Evolutionary conservation across 2,888 invertebrate species (phyloP).

Genomic region (Allolobophora icterica): DNA sequence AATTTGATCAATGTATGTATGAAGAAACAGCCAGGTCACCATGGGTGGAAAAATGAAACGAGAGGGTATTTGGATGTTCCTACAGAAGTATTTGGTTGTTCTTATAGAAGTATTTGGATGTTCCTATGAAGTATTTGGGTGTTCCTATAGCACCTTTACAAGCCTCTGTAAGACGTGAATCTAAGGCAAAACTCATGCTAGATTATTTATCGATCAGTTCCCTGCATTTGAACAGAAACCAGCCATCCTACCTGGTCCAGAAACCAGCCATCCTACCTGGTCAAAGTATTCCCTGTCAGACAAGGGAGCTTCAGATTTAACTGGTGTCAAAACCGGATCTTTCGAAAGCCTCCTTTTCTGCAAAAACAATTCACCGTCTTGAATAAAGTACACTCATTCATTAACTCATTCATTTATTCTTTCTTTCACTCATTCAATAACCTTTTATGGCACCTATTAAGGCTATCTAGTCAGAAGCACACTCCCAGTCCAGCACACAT

Average conservation of each 20-base stretch:
- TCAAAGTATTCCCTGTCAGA: conserved; percentile 20
- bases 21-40: too few relatives aligned
- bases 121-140: too few relatives aligned
- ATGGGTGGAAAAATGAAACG: too few relatives aligned
- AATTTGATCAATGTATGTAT: too few relatives aligned
- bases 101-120: too few relatives aligned
- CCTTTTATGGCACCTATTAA: too few relatives aligned
- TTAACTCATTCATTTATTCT: background rate
- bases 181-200: too few relatives aligned
- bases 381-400: background rate
- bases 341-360: conserved; percentile 18
- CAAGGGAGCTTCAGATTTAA: background rate
- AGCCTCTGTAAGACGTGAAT: too few relatives aligned
- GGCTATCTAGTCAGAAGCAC: background rate
- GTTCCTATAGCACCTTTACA: too few relatives aligned
- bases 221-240: background rate
- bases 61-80: too few relatives aligned
- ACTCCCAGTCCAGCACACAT: background rate
- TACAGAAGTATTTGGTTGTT: too few relatives aligned
- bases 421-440: background rate
- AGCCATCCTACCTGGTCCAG: background rate
- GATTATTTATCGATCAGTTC: too few relatives aligned
- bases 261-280: background rate
- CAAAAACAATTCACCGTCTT: background rate
- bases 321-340: background rate